These are phyloP conservation scores for Steinernema khuongi DNA, from an alignment of 1,140 invertebrate genomes.

Conservation along the genomic window DNA sequence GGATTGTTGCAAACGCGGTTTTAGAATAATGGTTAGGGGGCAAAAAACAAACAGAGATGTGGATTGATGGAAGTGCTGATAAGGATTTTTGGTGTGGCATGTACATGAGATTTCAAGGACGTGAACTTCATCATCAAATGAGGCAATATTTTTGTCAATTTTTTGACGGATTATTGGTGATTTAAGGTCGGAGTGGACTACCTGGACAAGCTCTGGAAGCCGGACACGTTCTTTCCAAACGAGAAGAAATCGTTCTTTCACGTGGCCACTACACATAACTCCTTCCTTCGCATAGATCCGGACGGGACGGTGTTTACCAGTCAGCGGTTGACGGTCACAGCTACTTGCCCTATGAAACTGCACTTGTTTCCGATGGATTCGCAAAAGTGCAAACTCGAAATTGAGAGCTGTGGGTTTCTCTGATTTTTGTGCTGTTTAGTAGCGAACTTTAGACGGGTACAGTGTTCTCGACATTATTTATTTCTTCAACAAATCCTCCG, in stretches of 20 bases:
- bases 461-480: constrained; percentile 92
- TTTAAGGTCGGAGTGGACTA: constrained; percentile 77
- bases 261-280: constrained; percentile 80
- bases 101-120: too few species aligned
- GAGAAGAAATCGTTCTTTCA: constrained; percentile 98
- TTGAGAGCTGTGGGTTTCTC: constrained; percentile 63
- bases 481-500: constrained; percentile 65
- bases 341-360: constrained; percentile 92
- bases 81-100: too few species aligned
- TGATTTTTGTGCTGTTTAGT: neutral
- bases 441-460: constrained; percentile 79
- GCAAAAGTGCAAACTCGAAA: constrained; percentile 62
- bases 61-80: too few species aligned
- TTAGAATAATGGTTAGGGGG: neutral
- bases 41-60: neutral
- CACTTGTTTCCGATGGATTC: constrained; percentile 93
- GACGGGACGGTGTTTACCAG: constrained; percentile 57
- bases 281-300: constrained; percentile 63
- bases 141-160: neutral
- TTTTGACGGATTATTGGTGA: neutral
- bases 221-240: constrained; percentile 93
- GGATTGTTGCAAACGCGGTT: neutral
- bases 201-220: constrained; percentile 95
- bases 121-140: neutral
- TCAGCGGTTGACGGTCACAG: constrained; percentile 77